Percentiles rank a stretch among this genome's conserved stretches.
Evolutionary conservation across 2,888 invertebrate genomes (phyloP).

Genomic region (Pammene fasciana): DNA sequence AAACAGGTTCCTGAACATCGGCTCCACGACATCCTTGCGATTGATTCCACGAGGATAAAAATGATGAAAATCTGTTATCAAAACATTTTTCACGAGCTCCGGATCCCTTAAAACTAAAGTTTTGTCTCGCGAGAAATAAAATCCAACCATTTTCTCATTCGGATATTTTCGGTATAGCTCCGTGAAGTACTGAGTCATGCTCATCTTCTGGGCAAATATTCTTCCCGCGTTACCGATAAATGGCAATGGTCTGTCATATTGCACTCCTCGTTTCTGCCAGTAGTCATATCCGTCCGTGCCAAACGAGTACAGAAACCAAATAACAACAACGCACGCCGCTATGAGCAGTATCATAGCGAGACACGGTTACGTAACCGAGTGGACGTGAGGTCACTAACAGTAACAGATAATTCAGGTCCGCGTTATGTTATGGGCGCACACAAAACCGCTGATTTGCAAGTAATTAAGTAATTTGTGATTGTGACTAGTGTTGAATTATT

Average conservation of each 20-base stretch:
- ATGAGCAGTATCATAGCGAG: conserved; percentile 13
- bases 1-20: conserved; percentile 9
- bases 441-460: too few species aligned
- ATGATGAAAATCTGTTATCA: background rate
- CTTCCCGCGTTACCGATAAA: conserved; percentile 24
- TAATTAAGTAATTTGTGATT: too few species aligned
- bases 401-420: background rate
- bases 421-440: background rate
- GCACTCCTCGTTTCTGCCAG: conserved; percentile 29
- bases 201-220: conserved; percentile 25
- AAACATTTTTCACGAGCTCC: background rate
- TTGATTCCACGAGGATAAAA: background rate
- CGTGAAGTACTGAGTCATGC: conserved; percentile 16
- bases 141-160: background rate
- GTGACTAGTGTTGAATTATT: too few species aligned
- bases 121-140: background rate
- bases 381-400: background rate
- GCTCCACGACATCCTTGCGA: background rate
- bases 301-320: conserved; percentile 22
- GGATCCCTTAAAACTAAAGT: background rate
- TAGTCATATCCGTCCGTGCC: conserved; percentile 27
- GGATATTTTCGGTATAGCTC: conserved; percentile 1
- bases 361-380: background rate
- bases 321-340: background rate
- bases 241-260: conserved; percentile 23